These are phyloP conservation scores for Dermochelys coriacea DNA, from an alignment of 2,797 vertebrate genomes.

Conservation along the genomic window DNA sequence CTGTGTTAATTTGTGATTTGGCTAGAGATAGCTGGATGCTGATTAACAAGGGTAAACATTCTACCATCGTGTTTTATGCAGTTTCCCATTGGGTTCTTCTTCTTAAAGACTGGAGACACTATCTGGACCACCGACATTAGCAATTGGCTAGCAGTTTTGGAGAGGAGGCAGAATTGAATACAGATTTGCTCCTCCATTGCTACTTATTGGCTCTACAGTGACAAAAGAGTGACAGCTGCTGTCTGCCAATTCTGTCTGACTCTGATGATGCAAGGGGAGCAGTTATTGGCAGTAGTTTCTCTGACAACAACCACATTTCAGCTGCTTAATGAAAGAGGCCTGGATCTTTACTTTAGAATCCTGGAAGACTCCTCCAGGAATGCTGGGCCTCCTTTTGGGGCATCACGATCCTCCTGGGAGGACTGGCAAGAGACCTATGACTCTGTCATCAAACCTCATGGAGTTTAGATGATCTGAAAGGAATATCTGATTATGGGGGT, in stretches of 20 bases:
- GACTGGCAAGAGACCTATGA: background rate
- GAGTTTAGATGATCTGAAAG: background rate
- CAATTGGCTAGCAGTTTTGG: background rate
- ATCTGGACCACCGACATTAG: background rate
- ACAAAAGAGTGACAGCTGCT: background rate
- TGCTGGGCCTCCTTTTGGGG: constrained; percentile 27
- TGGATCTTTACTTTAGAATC: background rate
- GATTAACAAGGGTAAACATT: background rate
- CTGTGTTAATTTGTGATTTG: background rate
- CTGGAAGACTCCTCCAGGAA: constrained; percentile 3
- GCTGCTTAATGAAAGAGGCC: background rate
- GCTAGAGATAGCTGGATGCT: background rate
- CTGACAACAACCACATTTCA: background rate
- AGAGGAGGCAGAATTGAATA: background rate
- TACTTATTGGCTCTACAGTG: background rate
- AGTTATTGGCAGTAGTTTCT: background rate
- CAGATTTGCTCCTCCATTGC: background rate
- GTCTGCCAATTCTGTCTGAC: background rate
- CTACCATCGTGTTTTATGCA: background rate
- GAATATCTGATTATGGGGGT: too few species aligned
- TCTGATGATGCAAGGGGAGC: background rate
- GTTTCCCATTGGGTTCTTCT: background rate
- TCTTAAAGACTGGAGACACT: background rate
- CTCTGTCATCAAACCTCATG: background rate
- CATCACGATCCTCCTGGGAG: background rate